A percentile compares a stretch with the other conserved stretches of the same genome.
These are phyloP conservation scores for Embidobia sp. DNA, from an alignment of 2,888 invertebrate genomes.

Conservation along the genomic window DNA sequence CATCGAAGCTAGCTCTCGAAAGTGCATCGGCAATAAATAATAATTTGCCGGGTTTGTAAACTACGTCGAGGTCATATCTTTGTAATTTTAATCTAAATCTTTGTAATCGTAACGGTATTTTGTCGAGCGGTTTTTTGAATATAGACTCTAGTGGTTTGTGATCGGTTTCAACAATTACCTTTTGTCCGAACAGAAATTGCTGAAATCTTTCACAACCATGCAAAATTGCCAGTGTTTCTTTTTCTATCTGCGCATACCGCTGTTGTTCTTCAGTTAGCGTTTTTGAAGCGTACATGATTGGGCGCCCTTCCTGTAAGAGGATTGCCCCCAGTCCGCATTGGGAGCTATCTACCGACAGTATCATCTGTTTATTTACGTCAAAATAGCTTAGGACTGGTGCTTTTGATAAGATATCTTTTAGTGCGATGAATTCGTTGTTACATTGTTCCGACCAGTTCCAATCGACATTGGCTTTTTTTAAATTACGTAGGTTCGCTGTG, in stretches of 20 bases:
- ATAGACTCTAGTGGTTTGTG: conserved; percentile 64
- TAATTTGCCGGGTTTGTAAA: conserved; percentile 69
- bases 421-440: conserved; percentile 60
- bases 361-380: conserved; percentile 20
- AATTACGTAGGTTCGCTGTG: conserved; percentile 59
- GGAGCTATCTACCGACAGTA: conserved; percentile 37
- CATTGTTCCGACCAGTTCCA: conserved; percentile 70
- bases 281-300: conserved; percentile 71
- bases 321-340: conserved; percentile 57
- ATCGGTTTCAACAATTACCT: conserved; percentile 49
- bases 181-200: conserved; percentile 45
- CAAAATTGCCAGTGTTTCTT: conserved; percentile 62
- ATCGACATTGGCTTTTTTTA: conserved; percentile 65
- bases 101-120: conserved; percentile 30
- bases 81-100: conserved; percentile 41
- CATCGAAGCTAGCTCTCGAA: conserved; percentile 65
- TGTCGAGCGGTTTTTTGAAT: conserved; percentile 68
- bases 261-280: conserved; percentile 50
- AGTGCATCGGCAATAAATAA: conserved; percentile 71
- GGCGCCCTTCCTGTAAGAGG: conserved; percentile 68
- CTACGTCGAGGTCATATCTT: conserved; percentile 44
- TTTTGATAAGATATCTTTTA: conserved; percentile 60
- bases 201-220: conserved; percentile 65
- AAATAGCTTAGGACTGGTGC: conserved; percentile 47
- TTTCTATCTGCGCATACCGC: conserved; percentile 63